Conservation (phyloP, 2,113 vertebrate genomes). For the Cyphomyrus plagiostoma region DNA sequence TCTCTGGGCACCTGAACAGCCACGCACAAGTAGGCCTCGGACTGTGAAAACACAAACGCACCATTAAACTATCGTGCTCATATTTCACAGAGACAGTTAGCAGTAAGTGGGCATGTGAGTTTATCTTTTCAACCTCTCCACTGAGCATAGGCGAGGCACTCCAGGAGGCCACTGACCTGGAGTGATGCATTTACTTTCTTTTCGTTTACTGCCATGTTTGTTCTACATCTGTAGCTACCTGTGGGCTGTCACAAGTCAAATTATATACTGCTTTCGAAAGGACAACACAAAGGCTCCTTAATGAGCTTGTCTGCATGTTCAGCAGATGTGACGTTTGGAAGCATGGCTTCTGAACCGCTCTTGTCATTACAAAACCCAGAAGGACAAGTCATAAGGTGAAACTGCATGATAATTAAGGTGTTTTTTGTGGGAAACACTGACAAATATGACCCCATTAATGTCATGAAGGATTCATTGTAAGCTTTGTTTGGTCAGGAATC, state of each 20-base stretch:
- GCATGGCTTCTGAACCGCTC: background rate
- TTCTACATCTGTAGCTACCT: background rate
- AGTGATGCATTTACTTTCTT: background rate
- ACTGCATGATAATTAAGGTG: background rate
- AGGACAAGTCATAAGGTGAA: background rate
- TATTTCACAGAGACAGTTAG: background rate
- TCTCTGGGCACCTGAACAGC: slow-evolving; percentile 69
- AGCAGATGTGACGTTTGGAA: background rate
- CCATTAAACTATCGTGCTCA: background rate
- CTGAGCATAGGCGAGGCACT: background rate
- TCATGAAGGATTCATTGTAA: background rate
- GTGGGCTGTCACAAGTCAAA: slow-evolving; percentile 11
- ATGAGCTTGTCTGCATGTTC: background rate
- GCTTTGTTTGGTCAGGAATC: background rate
- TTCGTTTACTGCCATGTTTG: background rate
- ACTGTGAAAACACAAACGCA: slow-evolving; percentile 61
- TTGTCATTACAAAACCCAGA: background rate
- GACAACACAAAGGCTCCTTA: background rate
- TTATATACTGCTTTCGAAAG: background rate
- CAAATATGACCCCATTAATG: slow-evolving; percentile 22
- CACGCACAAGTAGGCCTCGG: slow-evolving; percentile 90
- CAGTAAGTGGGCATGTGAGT: background rate
- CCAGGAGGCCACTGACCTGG: background rate
- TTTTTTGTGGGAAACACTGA: background rate
- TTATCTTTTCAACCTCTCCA: background rate